A percentile compares a stretch with the other conserved stretches of the same genome.
Conservation (phyloP, 2,888 invertebrate species). For the Sinopyrophorus schimmeli region DNA sequence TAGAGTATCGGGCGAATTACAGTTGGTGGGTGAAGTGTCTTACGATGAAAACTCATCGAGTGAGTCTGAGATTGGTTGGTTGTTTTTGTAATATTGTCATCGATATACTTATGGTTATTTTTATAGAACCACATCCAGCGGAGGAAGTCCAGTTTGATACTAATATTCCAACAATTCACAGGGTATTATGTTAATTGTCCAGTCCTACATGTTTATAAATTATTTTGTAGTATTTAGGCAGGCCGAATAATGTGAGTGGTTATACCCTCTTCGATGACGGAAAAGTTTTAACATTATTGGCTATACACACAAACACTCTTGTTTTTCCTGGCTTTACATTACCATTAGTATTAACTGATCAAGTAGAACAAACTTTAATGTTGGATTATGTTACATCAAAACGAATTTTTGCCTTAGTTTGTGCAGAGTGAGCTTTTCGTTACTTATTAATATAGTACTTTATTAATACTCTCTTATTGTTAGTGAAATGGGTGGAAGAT, state of each 20-base stretch:
- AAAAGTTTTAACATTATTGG: conserved; percentile 46
- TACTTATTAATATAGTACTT: not conserved
- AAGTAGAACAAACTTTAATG: conserved; percentile 62
- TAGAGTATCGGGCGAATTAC: not conserved
- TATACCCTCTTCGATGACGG: conserved; percentile 53
- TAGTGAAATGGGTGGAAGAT: conserved; percentile 32
- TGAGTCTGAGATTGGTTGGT: conserved; percentile 7
- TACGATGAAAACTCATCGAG: conserved; percentile 1
- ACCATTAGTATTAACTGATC: conserved; percentile 64
- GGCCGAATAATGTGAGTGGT: conserved; percentile 50
- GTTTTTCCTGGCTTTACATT: conserved; percentile 81
- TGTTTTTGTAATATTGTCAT: not conserved
- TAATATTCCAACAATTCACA: conserved; percentile 52
- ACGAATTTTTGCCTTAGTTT: conserved; percentile 68
- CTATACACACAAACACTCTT: conserved; percentile 57
- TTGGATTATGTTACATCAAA: conserved; percentile 61
- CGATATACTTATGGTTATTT: not conserved
- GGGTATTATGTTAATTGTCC: too few species aligned
- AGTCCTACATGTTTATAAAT: too few species aligned
- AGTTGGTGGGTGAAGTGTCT: not conserved
- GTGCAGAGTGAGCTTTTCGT: conserved; percentile 51
- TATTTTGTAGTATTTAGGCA: conserved; percentile 51
- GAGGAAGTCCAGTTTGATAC: conserved; percentile 43
- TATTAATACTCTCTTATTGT: not conserved
- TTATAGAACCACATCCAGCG: conserved; percentile 1